phyloP scores from a whole-genome alignment of 2,797 vertebrate species.

The Gambusia yucatana region DNA sequence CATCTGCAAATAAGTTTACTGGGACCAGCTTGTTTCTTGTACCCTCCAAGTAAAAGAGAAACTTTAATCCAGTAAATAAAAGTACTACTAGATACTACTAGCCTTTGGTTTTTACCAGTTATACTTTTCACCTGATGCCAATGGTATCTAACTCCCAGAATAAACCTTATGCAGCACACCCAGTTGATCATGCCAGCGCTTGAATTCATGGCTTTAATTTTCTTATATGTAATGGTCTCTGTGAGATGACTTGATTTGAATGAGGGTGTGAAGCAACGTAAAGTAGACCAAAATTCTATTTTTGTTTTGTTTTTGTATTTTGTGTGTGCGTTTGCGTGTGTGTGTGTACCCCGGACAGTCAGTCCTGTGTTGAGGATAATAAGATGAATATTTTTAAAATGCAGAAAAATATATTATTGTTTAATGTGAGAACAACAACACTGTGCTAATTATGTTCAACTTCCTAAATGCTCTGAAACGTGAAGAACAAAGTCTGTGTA shows the following conservation, averaged over 20 bases:
- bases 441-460: conserved; percentile 81
- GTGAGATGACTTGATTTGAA: conserved; percentile 82
- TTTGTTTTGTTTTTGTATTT: conserved; percentile 36
- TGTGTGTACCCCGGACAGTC: conserved; percentile 71
- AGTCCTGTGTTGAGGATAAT: conserved; percentile 76
- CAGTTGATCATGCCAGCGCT: conserved; percentile 62
- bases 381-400: conserved; percentile 84
- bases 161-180: conserved; percentile 56
- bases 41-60: conserved; percentile 22
- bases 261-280: conserved; percentile 72
- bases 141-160: conserved; percentile 46
- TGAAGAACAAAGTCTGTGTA: conserved; percentile 70
- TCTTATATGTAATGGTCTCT: conserved; percentile 84
- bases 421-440: conserved; percentile 77
- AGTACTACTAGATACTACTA: conserved; percentile 9
- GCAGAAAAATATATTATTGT: conserved; percentile 76
- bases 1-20: conserved; percentile 33
- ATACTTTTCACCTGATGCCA: conserved; percentile 42
- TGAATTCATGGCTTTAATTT: conserved; percentile 82
- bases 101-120: conserved; percentile 20
- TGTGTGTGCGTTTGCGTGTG: conserved; percentile 35
- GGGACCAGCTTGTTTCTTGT: conserved; percentile 44
- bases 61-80: conserved; percentile 13
- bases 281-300: conserved; percentile 78
- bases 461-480: conserved; percentile 75